Percentiles rank a stretch among this genome's conserved stretches.
These are phyloP conservation scores for Corythaeola cristata DNA, from an alignment of 2,113 vertebrate genomes.

Conservation along the genomic window DNA sequence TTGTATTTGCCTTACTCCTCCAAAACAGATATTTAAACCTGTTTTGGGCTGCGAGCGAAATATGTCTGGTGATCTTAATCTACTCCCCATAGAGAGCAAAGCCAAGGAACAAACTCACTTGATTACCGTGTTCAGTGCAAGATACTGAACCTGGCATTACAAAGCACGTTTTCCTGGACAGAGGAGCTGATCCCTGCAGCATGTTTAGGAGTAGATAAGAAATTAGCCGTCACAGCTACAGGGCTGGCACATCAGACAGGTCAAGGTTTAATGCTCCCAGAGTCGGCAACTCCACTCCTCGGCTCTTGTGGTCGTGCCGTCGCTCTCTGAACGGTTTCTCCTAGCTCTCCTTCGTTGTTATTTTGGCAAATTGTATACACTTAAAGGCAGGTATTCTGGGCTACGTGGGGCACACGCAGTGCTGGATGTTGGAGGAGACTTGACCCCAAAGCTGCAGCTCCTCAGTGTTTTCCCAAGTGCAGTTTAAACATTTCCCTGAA, in stretches of 20 bases:
- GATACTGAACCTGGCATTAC: not conserved
- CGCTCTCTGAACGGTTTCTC: not conserved
- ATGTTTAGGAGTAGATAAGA: not conserved
- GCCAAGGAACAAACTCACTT: not conserved
- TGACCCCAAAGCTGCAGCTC: not conserved
- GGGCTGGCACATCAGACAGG: not conserved
- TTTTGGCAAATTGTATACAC: not conserved
- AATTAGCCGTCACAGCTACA: not conserved
- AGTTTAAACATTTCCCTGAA: not conserved
- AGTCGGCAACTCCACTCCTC: not conserved
- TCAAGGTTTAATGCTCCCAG: not conserved
- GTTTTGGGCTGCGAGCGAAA: not conserved
- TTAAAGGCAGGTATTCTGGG: not conserved
- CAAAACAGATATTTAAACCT: not conserved
- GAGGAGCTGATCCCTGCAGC: not conserved
- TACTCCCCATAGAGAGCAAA: not conserved
- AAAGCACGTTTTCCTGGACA: not conserved
- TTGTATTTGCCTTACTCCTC: not conserved
- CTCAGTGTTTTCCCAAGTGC: not conserved
- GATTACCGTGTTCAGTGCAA: not conserved
- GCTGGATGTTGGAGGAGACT: not conserved
- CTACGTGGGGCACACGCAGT: not conserved
- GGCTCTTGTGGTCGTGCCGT: rapidly evolving
- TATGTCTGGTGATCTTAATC: not conserved
- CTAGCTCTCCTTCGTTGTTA: not conserved